These are phyloP conservation scores for Melanotaenia boesemani DNA, from an alignment of 2,797 vertebrate genomes.

Conservation along the genomic window DNA sequence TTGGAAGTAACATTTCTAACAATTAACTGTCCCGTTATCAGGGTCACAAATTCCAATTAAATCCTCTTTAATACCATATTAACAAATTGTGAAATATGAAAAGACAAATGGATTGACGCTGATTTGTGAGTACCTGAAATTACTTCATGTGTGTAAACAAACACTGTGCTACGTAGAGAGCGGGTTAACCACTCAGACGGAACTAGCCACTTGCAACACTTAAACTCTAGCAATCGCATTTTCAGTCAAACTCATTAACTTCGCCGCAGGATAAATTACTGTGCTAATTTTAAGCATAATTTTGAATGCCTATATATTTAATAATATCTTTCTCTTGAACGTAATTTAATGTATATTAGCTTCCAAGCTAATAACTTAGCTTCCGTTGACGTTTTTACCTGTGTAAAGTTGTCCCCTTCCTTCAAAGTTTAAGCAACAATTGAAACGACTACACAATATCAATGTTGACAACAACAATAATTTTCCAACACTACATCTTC, in stretches of 20 bases:
- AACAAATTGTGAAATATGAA: neutral
- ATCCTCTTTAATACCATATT: fast-evolving
- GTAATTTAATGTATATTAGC: conserved; percentile 62
- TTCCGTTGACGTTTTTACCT: conserved; percentile 75
- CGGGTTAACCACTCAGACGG: conserved; percentile 44
- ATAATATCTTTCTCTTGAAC: conserved; percentile 11
- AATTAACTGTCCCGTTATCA: neutral
- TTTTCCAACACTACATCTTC: conserved; percentile 37
- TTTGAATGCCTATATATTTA: neutral
- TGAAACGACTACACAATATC: conserved; percentile 38
- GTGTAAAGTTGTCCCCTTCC: conserved; percentile 65
- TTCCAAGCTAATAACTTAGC: conserved; percentile 66
- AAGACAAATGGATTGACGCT: fast-evolving
- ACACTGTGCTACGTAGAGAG: conserved; percentile 36
- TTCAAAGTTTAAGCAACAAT: conserved; percentile 41
- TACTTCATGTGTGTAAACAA: conserved; percentile 56
- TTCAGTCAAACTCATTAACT: neutral
- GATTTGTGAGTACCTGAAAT: neutral
- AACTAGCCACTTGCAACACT: conserved; percentile 9
- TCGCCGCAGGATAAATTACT: neutral
- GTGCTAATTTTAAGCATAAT: fast-evolving
- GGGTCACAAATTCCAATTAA: neutral
- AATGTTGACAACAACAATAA: conserved; percentile 29
- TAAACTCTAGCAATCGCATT: neutral
- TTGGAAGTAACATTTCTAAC: neutral